Conservation (phyloP, 2,113 vertebrate species). For the Plecturocebus donacophilus region DNA sequence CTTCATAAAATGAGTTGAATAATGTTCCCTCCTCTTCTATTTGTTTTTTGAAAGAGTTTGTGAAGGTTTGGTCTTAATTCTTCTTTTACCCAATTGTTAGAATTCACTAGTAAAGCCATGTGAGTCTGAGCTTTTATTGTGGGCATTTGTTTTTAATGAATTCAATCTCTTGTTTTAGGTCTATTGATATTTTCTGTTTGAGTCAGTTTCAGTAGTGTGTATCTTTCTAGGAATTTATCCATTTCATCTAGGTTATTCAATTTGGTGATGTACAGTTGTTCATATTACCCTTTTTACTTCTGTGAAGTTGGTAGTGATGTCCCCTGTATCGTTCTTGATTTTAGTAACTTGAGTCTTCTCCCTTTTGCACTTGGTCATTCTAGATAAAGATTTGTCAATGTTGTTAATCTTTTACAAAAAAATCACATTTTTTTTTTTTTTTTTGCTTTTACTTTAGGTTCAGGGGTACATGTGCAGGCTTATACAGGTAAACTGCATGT, state of each 20-base stretch:
- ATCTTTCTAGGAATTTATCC: neutral
- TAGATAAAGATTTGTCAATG: too few species aligned
- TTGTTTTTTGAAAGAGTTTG: neutral
- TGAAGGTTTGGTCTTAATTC: neutral
- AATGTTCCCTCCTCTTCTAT: neutral
- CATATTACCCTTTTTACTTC: neutral
- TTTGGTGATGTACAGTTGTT: neutral
- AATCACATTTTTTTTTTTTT: too few species aligned
- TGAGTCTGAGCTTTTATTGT: neutral
- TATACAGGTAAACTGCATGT: too few species aligned
- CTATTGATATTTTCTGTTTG: neutral
- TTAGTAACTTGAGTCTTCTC: too few species aligned
- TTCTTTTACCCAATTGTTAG: neutral
- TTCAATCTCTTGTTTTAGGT: neutral
- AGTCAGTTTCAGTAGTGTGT: neutral
- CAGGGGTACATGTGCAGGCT: too few species aligned
- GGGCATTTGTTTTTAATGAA: neutral
- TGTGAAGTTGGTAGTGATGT: neutral
- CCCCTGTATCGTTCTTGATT: too few species aligned
- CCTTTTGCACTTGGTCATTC: too few species aligned
- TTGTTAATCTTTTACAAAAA: too few species aligned
- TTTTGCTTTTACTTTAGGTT: too few species aligned
- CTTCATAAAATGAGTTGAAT: neutral
- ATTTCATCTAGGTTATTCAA: neutral
- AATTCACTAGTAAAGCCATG: neutral